Evolutionary conservation across 2,888 invertebrate genomes (phyloP), one percentile per base, ranked within the genome.

Genomic region (Diadromus collaris): DNA sequence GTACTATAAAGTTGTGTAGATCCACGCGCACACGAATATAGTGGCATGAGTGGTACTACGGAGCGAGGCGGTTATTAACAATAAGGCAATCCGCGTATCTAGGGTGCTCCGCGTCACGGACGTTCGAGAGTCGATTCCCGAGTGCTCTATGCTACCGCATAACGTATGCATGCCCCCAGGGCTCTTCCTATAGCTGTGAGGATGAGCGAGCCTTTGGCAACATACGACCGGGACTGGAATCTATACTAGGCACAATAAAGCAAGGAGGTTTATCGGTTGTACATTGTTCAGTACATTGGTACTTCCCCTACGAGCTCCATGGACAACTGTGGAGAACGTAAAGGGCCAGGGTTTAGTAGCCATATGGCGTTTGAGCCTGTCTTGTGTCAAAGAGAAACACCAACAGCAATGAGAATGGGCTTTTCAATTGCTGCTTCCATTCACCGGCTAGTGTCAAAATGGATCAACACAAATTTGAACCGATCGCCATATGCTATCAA

Each of bases 81-180:
- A 88, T 88, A 81, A n/a, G 84, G 82, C 87, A 86, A 88, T 86
- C 86, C 84, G 82, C 78, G 83, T 81, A 85, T 86, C 86, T 83
- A 85, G 83, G 78, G 63, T 71, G 79, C 82, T 84, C 79, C 56
- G 56, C 46, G 51, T 34, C 80, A 83, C 80, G 82, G 82, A 80
- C 78, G 82, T 83, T 85, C 81, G 82, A 85, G 85, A 86, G 85
- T 80, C 83, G 84, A 85, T 86, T 84, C 84, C 78, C 82, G 81
- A 76, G 24, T 65, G 74, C 79, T 81, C 76, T 80, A 58, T 68
- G 64, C 78, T 76, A 80, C 82, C 73, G 56, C 71, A 81, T 69
- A 77, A 77, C 76, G 73, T 48, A 51, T 71, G 71, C 80, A 68
- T 83, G 74, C 81, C 81, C 76, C 54, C 6, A 60, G 73, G 60